Conservation (phyloP, 2,888 invertebrate genomes). For the Nowickia ferox region DNA sequence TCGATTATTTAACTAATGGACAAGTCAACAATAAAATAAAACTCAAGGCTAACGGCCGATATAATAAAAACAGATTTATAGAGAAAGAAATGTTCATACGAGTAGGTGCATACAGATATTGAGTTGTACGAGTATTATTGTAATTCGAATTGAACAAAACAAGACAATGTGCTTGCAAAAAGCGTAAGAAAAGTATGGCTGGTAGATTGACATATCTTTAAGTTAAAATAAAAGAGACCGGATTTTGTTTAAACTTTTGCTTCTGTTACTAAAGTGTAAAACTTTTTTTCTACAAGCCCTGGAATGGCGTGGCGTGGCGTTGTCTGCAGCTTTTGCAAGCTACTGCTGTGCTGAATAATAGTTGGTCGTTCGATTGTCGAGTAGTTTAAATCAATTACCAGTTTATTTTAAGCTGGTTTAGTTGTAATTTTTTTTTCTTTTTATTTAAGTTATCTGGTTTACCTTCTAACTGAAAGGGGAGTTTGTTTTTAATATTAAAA, state of each 20-base stretch:
- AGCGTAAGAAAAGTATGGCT: slow-evolving; percentile 16
- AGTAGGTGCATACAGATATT: neutral
- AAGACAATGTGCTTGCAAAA: slow-evolving; percentile 17
- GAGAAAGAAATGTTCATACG: slow-evolving; percentile 27
- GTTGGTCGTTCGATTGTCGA: slow-evolving; percentile 14
- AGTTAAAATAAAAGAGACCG: slow-evolving; percentile 39
- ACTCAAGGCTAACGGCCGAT: slow-evolving; percentile 69
- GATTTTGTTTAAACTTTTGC: slow-evolving; percentile 17
- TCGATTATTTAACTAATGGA: slow-evolving; percentile 52
- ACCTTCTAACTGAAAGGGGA: slow-evolving; percentile 66
- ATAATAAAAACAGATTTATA: slow-evolving; percentile 14
- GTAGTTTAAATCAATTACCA: slow-evolving; percentile 42
- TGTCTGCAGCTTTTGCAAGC: slow-evolving; percentile 33
- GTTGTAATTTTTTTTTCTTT: slow-evolving; percentile 3
- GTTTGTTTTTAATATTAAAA: slow-evolving; percentile 52
- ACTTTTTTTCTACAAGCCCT: slow-evolving; percentile 19
- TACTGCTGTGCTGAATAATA: slow-evolving; percentile 19
- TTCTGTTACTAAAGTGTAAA: slow-evolving; percentile 45
- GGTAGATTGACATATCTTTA: slow-evolving; percentile 52
- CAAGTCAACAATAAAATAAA: slow-evolving; percentile 57
- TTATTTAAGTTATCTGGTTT: slow-evolving; percentile 58
- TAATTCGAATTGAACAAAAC: neutral
- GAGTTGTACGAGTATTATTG: slow-evolving; percentile 1
- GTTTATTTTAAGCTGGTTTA: slow-evolving; percentile 41
- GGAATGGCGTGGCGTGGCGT: neutral